These are phyloP conservation scores for Seriola aureovittata DNA, from an alignment of 2,113 vertebrate genomes.

Conservation along the genomic window DNA sequence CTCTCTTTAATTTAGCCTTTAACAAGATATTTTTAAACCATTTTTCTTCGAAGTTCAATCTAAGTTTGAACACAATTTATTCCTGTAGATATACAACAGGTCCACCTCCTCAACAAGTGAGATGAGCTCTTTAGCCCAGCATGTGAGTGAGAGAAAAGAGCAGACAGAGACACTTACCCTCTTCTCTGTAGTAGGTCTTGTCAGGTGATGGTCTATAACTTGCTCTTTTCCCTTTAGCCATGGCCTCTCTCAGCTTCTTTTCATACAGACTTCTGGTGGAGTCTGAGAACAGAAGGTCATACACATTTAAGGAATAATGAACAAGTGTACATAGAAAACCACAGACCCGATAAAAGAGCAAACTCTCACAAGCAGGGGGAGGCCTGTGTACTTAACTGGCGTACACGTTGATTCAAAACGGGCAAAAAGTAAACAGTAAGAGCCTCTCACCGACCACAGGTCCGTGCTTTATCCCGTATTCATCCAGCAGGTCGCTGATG, in stretches of 20 bases:
- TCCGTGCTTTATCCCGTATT: constrained; percentile 83
- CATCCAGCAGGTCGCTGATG: constrained; percentile 76
- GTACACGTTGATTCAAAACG: constrained; percentile 5
- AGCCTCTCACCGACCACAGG: constrained; percentile 82
- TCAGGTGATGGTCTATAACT: constrained; percentile 55
- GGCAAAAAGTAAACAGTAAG: neutral
- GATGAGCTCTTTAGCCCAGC: neutral
- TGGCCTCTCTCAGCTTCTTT: constrained; percentile 81
- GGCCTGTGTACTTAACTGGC: constrained; percentile 3
- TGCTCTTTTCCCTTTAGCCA: constrained; percentile 65
- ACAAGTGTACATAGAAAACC: neutral
- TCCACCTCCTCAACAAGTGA: neutral
- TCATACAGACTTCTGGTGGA: constrained; percentile 82
- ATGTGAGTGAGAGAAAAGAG: neutral
- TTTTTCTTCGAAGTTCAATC: neutral
- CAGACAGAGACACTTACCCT: constrained; percentile 53
- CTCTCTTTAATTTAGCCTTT: neutral
- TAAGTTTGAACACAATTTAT: neutral
- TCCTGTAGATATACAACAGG: too few species aligned
- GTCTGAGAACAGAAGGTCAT: constrained; percentile 35
- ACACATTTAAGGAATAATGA: neutral
- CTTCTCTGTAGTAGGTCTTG: constrained; percentile 80
- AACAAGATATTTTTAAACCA: neutral
- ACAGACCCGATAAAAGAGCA: rapidly evolving
- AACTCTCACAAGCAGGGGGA: neutral